Conservation (phyloP, 2,888 invertebrate genomes). For the Tenthredo distinguenda region DNA sequence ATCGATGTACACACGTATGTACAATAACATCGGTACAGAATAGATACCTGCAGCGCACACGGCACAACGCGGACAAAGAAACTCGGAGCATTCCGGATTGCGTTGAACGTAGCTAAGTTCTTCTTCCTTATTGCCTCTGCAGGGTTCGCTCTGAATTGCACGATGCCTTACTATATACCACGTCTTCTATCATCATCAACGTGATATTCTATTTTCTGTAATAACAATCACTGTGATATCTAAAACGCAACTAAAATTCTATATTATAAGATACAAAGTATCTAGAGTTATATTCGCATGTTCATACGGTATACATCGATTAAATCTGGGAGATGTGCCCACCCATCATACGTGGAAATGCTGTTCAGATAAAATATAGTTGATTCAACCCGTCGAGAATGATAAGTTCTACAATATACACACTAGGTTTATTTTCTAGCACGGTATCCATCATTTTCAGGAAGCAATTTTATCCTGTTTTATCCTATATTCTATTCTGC, state of each 20-base stretch:
- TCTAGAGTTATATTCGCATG: neutral
- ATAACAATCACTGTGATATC: neutral
- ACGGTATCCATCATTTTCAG: constrained; percentile 1
- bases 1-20: neutral
- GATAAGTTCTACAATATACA: neutral
- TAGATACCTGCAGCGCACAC: neutral
- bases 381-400: neutral
- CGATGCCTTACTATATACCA: neutral
- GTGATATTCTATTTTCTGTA: neutral
- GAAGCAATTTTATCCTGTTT: constrained; percentile 3
- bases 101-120: constrained; percentile 17
- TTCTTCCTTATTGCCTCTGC: constrained; percentile 25
- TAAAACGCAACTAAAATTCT: neutral
- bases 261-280: neutral
- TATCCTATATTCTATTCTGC: neutral
- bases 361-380: neutral
- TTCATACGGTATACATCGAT: neutral
- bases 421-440: neutral
- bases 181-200: neutral
- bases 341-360: neutral
- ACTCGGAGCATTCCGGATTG: neutral
- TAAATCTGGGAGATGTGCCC: neutral
- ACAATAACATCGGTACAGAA: neutral
- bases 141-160: neutral
- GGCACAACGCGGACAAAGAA: constrained; percentile 28